A percentile compares a stretch with the other conserved stretches of the same genome.
Evolutionary conservation across 2,888 invertebrate genomes (phyloP).

Genomic region (Tetheella fluctuosa): DNA sequence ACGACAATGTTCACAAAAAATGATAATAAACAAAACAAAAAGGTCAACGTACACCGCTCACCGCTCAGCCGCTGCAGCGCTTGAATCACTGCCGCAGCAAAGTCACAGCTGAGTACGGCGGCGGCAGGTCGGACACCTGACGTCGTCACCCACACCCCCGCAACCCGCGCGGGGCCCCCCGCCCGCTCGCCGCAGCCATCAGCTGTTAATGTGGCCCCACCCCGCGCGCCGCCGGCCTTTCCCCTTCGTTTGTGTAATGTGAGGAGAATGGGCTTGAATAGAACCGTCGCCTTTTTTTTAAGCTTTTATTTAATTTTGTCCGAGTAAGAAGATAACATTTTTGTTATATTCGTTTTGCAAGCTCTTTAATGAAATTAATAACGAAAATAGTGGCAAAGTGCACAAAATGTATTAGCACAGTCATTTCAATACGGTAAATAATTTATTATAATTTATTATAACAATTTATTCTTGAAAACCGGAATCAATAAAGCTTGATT

Average conservation of each 20-base stretch:
- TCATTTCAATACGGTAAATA: not conserved
- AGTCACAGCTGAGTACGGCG: slow-evolving; percentile 44
- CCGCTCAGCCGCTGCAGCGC: slow-evolving; percentile 70
- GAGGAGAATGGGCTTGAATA: slow-evolving; percentile 71
- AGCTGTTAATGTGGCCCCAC: slow-evolving; percentile 79
- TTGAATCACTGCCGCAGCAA: slow-evolving; percentile 61
- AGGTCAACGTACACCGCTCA: slow-evolving; percentile 71
- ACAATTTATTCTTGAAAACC: not conserved
- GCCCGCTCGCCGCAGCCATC: slow-evolving; percentile 66
- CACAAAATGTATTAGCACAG: not conserved
- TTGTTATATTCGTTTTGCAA: no score
- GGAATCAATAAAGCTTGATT: slow-evolving; percentile 4
- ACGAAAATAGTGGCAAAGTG: not conserved
- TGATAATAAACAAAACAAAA: slow-evolving; percentile 79
- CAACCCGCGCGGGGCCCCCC: slow-evolving; percentile 38
- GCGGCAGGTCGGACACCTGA: slow-evolving; percentile 70
- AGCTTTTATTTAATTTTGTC: no score
- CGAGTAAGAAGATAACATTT: no score
- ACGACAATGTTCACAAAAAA: slow-evolving; percentile 61
- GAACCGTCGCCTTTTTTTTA: slow-evolving; percentile 16
- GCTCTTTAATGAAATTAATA: not conserved
- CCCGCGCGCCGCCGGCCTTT: slow-evolving; percentile 72
- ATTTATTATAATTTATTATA: no score
- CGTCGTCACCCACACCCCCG: slow-evolving; percentile 48
- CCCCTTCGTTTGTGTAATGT: slow-evolving; percentile 84